phyloP scores from a whole-genome alignment of 2,888 invertebrate genomes.

The Augochlorella aurata region DNA sequence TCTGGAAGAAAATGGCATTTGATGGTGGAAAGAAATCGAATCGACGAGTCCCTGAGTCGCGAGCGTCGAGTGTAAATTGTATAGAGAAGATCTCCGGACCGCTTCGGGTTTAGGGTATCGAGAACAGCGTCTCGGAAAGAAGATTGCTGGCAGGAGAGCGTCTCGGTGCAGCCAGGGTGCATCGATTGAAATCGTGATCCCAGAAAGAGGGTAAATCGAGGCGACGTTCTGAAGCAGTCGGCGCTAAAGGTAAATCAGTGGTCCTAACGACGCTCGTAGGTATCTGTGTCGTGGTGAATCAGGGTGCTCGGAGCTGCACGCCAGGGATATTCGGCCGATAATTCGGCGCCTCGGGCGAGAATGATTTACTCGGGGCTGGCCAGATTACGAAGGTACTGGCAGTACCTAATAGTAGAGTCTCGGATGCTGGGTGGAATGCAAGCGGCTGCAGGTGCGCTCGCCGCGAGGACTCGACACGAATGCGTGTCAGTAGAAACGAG shows the following conservation, averaged over 20 bases:
- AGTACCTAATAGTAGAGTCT: conserved; percentile 10
- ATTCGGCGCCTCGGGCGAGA: background rate
- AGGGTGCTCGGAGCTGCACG: background rate
- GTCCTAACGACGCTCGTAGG: background rate
- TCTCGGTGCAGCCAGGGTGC: background rate
- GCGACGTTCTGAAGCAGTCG: background rate
- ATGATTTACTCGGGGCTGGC: background rate
- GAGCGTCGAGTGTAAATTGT: no score
- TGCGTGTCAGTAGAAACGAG: conserved; percentile 25
- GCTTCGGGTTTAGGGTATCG: no score
- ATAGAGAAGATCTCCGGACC: no score
- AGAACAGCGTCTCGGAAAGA: no score
- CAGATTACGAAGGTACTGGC: background rate
- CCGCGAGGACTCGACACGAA: conserved; percentile 22
- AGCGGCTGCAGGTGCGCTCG: conserved; percentile 27
- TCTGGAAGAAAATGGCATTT: no score
- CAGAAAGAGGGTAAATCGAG: background rate
- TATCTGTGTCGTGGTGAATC: background rate
- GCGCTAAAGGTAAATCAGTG: background rate
- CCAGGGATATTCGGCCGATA: background rate
- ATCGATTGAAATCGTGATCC: background rate
- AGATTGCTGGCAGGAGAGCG: no score
- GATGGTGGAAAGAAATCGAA: no score
- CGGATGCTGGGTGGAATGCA: conserved; percentile 33
- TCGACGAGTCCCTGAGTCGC: no score